Evolutionary conservation across 2,888 invertebrate species (phyloP).

Genomic region (Boloria selene): DNA sequence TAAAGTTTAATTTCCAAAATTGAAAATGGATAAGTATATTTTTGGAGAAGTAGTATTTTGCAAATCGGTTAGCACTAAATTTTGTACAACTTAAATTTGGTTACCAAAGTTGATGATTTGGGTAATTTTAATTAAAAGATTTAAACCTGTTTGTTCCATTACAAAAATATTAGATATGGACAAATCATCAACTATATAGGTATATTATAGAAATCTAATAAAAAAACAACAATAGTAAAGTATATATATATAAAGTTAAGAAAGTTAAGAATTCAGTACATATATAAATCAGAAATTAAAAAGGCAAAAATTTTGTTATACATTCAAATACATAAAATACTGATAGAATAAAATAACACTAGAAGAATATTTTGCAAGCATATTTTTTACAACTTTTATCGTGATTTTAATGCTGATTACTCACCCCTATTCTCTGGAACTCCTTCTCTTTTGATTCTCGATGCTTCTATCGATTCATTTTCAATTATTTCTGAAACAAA

Average conservation of each 20-base stretch:
- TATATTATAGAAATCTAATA: slow-evolving; percentile 28
- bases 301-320: slow-evolving; percentile 2
- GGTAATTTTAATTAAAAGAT: slow-evolving; percentile 2
- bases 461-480: slow-evolving; percentile 68
- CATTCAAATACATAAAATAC: slow-evolving; percentile 22
- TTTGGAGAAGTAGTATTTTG: slow-evolving; percentile 64
- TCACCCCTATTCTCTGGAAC: slow-evolving; percentile 79
- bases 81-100: slow-evolving; percentile 39
- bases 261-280: slow-evolving; percentile 29
- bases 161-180: neutral
- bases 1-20: neutral
- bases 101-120: slow-evolving; percentile 38
- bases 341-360: slow-evolving; percentile 37
- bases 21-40: slow-evolving; percentile 1
- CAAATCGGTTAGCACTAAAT: slow-evolving; percentile 48
- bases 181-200: slow-evolving; percentile 30
- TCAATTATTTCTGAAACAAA: slow-evolving; percentile 71
- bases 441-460: slow-evolving; percentile 75
- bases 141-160: too few species aligned
- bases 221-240: slow-evolving; percentile 33
- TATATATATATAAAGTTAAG: slow-evolving; percentile 23
- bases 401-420: slow-evolving; percentile 43
- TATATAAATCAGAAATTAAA: slow-evolving; percentile 12
- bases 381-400: slow-evolving; percentile 38
- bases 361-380: slow-evolving; percentile 36